Percentiles rank a stretch among this genome's conserved stretches.
Conservation (phyloP, 2,797 vertebrate species). For the Amblyraja radiata region DNA sequence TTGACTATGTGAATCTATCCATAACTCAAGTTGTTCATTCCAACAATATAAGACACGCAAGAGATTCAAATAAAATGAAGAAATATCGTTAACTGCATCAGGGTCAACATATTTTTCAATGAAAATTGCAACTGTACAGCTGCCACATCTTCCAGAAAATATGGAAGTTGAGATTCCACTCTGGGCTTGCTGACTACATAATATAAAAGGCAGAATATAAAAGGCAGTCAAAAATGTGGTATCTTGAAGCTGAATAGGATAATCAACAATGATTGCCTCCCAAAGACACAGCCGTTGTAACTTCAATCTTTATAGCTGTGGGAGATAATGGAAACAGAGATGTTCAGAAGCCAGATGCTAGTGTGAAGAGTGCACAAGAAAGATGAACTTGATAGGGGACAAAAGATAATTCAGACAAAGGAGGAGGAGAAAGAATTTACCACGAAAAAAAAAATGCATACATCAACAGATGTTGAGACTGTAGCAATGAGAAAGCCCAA, state of each 20-base stretch:
- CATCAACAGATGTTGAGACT: background rate
- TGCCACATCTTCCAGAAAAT: no score
- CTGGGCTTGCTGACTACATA: background rate
- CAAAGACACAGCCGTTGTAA: background rate
- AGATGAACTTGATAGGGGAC: background rate
- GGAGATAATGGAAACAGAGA: constrained; percentile 17
- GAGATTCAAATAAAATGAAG: background rate
- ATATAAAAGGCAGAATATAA: background rate
- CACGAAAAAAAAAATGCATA: no score
- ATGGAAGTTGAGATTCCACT: background rate
- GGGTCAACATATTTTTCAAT: background rate
- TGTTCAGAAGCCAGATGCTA: background rate
- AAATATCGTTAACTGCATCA: no score
- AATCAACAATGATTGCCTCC: background rate
- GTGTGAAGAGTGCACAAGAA: background rate
- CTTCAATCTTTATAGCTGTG: no score
- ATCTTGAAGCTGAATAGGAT: background rate
- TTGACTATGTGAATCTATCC: no score
- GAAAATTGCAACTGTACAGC: background rate
- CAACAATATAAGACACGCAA: background rate
- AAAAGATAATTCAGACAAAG: background rate
- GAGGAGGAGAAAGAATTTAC: background rate
- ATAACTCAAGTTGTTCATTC: background rate
- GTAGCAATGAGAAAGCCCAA: background rate
- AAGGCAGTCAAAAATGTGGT: background rate